Evolutionary conservation across 2,797 vertebrate species (phyloP).

Genomic region (Sorex maritimensis): DNA sequence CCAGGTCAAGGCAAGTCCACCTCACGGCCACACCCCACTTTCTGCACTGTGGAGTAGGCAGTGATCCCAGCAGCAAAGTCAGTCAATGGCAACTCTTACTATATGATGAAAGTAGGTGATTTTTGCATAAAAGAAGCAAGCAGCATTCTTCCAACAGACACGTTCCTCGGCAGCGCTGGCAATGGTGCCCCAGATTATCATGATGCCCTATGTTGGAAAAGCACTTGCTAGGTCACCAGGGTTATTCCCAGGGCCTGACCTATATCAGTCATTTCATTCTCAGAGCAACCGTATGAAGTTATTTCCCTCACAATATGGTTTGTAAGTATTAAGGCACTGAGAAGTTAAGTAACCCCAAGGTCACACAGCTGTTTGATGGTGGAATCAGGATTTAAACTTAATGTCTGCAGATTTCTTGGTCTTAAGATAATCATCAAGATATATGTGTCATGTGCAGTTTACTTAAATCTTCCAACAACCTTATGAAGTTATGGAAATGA

Average conservation of each 20-base stretch:
- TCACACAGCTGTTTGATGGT: neutral
- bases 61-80: neutral
- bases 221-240: neutral
- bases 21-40: no score
- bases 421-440: neutral
- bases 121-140: neutral
- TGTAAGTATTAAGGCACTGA: neutral
- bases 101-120: neutral
- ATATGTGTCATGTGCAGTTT: no score
- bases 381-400: constrained; percentile 4
- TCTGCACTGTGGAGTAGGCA: no score
- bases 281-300: neutral
- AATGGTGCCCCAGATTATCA: no score
- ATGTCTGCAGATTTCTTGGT: neutral
- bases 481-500: neutral
- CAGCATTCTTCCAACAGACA: neutral
- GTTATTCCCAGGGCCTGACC: neutral
- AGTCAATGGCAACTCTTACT: neutral
- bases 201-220: neutral
- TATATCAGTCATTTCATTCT: neutral
- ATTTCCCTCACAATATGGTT: neutral
- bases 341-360: constrained; percentile 5
- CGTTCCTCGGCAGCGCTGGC: neutral
- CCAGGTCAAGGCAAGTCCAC: neutral
- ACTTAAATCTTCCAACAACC: neutral